These are phyloP conservation scores for Stegastes partitus DNA, from an alignment of 2,113 vertebrate species.

Conservation along the genomic window DNA sequence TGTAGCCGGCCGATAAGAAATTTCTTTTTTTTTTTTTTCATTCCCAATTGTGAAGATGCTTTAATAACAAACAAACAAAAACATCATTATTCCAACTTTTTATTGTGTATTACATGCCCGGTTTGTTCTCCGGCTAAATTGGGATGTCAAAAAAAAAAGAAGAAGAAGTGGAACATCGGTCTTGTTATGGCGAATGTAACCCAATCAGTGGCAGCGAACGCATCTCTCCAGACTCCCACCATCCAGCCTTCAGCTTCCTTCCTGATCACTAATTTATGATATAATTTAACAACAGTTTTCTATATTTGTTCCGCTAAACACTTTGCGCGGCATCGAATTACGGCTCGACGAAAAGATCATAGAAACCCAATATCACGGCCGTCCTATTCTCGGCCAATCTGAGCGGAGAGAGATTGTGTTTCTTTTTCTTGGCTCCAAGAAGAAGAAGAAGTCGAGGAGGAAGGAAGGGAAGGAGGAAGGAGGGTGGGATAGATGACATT, in stretches of 20 bases:
- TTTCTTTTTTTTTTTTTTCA: slow-evolving; percentile 83
- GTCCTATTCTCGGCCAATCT: slow-evolving; percentile 73
- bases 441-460: slow-evolving; percentile 39
- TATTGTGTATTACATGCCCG: slow-evolving; percentile 74
- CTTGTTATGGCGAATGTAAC: slow-evolving; percentile 72
- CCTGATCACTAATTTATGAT: slow-evolving; percentile 81
- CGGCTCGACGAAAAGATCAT: slow-evolving; percentile 75
- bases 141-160: slow-evolving; percentile 56
- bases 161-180: slow-evolving; percentile 55
- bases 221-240: slow-evolving; percentile 33
- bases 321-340: slow-evolving; percentile 74
- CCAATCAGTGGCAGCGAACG: slow-evolving; percentile 75
- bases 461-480: not conserved
- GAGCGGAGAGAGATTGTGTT: slow-evolving; percentile 70
- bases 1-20: slow-evolving; percentile 76
- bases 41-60: slow-evolving; percentile 75
- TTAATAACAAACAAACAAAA: slow-evolving; percentile 82
- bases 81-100: slow-evolving; percentile 76
- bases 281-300: slow-evolving; percentile 71
- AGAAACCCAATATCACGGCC: slow-evolving; percentile 79
- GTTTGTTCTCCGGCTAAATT: slow-evolving; percentile 76
- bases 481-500: slow-evolving; percentile 72
- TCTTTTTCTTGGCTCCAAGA: slow-evolving; percentile 52
- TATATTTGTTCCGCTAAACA: slow-evolving; percentile 79
- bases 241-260: slow-evolving; percentile 39